A percentile compares a stretch with the other conserved stretches of the same genome.
These are phyloP conservation scores for Melitaea cinxia DNA, from an alignment of 1,140 invertebrate genomes.

Conservation along the genomic window DNA sequence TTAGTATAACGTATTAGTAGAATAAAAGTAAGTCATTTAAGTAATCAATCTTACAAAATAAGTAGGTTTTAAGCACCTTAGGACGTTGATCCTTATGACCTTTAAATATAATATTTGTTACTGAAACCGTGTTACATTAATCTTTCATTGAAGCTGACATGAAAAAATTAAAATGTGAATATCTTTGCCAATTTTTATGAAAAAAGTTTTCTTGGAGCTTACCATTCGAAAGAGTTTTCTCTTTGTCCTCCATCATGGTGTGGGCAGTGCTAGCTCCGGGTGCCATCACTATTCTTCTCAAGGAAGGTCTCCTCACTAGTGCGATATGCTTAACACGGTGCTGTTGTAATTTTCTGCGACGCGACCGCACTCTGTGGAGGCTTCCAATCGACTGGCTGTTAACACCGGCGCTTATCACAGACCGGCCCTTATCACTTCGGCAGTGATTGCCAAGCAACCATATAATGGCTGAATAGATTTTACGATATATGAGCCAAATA, in stretches of 20 bases:
- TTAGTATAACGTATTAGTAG: not conserved
- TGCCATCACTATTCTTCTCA: conserved; percentile 75
- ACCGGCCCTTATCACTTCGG: conserved; percentile 72
- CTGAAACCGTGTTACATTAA: conserved; percentile 10
- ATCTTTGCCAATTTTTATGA: conserved; percentile 12
- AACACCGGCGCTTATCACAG: conserved; percentile 68
- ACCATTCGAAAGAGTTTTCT: conserved; percentile 70
- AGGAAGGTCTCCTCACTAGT: conserved; percentile 69
- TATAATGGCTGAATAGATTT: conserved; percentile 74
- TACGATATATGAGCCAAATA: conserved; percentile 72
- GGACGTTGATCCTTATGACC: too few species aligned
- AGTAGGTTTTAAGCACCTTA: not conserved
- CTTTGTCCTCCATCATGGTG: conserved; percentile 79
- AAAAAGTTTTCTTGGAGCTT: conserved; percentile 30
- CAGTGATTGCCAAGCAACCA: conserved; percentile 76
- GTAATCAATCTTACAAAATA: not conserved
- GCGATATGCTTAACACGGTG: conserved; percentile 63
- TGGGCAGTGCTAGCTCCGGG: conserved; percentile 74
- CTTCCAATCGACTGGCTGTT: conserved; percentile 65
- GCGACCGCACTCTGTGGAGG: conserved; percentile 75
- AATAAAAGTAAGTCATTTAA: not conserved
- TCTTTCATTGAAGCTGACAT: conserved; percentile 19
- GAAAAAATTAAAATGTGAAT: not conserved
- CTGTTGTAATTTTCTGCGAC: conserved; percentile 61
- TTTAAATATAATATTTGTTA: too few species aligned